Evolutionary conservation across 2,113 vertebrate genomes (phyloP).

Genomic region (Microcebus lehilahytsara): DNA sequence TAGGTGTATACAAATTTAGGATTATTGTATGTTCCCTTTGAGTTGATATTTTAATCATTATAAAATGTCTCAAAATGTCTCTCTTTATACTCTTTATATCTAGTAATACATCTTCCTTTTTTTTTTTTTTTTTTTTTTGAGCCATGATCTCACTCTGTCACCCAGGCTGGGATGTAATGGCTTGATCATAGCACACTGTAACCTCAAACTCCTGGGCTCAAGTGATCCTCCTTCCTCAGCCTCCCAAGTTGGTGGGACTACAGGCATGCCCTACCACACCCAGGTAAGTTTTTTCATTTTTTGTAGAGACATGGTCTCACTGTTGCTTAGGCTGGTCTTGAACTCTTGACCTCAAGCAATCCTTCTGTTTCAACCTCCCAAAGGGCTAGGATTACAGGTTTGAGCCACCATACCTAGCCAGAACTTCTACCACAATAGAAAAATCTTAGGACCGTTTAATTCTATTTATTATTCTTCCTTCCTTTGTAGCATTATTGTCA

Average conservation of each 20-base stretch:
- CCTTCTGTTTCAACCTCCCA: not conserved
- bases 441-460: not conserved
- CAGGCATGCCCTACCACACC: too few relatives aligned
- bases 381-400: not conserved
- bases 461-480: not conserved
- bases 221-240: too few relatives aligned
- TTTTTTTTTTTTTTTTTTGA: too few relatives aligned
- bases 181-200: too few relatives aligned
- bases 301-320: too few relatives aligned
- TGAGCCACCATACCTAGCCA: not conserved
- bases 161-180: too few relatives aligned
- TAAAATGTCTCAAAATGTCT: not conserved
- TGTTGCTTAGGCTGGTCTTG: not conserved
- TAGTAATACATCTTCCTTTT: not conserved
- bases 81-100: not conserved
- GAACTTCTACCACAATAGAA: not conserved
- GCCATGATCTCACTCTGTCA: too few relatives aligned
- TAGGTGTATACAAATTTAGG: not conserved
- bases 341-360: not conserved
- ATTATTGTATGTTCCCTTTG: not conserved
- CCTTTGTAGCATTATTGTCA: not conserved
- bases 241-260: not conserved
- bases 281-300: too few relatives aligned
- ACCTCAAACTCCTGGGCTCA: too few relatives aligned
- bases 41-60: not conserved